These are phyloP conservation scores for Caenorhabditis wallacei DNA, from an alignment of 2,888 invertebrate species.

Conservation along the genomic window DNA sequence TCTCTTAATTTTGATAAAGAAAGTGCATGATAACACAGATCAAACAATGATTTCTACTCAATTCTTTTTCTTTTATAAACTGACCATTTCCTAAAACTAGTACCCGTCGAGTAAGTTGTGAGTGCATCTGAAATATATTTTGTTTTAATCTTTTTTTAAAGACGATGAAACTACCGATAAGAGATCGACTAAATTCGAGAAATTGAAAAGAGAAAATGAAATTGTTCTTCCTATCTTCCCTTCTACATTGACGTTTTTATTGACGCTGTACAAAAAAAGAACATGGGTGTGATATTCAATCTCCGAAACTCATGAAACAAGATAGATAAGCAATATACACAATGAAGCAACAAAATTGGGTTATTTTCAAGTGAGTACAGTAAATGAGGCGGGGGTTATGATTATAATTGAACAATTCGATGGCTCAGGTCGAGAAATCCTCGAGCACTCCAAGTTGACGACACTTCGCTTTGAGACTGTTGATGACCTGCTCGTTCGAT, in stretches of 20 bases:
- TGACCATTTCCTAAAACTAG: conserved; percentile 52
- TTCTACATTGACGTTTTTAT: conserved; percentile 20
- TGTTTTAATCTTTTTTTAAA: neutral
- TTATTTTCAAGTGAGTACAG: conserved; percentile 8
- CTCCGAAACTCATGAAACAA: conserved; percentile 19
- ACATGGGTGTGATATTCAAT: conserved; percentile 1
- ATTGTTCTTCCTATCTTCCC: neutral
- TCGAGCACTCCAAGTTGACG: conserved; percentile 28
- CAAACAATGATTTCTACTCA: conserved; percentile 25
- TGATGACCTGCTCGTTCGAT: conserved; percentile 50
- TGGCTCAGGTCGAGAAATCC: conserved; percentile 31
- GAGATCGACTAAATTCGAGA: conserved; percentile 10
- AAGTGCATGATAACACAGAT: conserved; percentile 55
- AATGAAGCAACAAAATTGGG: neutral
- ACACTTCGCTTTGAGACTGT: conserved; percentile 56
- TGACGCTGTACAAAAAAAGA: conserved; percentile 14
- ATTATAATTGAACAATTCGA: neutral
- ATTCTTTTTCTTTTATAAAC: neutral
- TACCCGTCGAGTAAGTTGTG: conserved; percentile 54
- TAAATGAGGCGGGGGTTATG: neutral
- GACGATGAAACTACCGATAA: conserved; percentile 25
- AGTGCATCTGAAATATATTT: conserved; percentile 33
- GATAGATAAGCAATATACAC: conserved; percentile 24
- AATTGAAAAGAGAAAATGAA: too few relatives aligned
- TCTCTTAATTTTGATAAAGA: conserved; percentile 1